phyloP scores from a whole-genome alignment of 2,797 vertebrate species.

The Lerista edwardsae region DNA sequence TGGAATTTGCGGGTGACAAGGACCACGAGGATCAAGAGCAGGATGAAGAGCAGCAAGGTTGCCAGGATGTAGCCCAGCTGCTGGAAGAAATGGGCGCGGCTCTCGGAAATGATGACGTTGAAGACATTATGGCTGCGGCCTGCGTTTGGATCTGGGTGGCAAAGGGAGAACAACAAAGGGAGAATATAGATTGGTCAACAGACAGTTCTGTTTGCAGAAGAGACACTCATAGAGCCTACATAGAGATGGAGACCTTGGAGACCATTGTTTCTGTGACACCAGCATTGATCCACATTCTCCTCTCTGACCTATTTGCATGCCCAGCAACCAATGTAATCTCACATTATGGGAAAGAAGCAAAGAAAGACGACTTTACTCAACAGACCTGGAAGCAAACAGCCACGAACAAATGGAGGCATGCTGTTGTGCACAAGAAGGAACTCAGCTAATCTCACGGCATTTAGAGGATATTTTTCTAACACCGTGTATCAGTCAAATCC shows the following conservation, averaged over 20 bases:
- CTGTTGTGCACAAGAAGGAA: background rate
- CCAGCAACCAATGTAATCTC: background rate
- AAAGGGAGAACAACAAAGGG: constrained; percentile 23
- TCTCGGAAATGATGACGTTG: constrained; percentile 91
- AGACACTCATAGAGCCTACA: too few relatives aligned
- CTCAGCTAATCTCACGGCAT: background rate
- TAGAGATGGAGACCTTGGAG: background rate
- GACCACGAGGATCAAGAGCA: constrained; percentile 83
- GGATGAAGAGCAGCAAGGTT: constrained; percentile 85
- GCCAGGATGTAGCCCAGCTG: constrained; percentile 93
- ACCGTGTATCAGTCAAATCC: too few relatives aligned
- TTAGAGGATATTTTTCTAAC: background rate
- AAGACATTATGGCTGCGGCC: constrained; percentile 83
- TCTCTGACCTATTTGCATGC: background rate
- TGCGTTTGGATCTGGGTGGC: constrained; percentile 77
- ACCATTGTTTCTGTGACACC: too few relatives aligned
- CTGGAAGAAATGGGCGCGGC: constrained; percentile 86
- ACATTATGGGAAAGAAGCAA: background rate
- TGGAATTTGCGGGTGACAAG: constrained; percentile 83
- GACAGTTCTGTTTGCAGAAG: background rate
- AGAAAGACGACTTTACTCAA: background rate
- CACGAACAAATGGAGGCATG: background rate
- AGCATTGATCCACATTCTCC: too few relatives aligned
- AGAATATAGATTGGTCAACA: background rate
- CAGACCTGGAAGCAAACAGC: background rate